Percentiles rank a stretch among this genome's conserved stretches.
These are phyloP conservation scores for Tupaia chinensis DNA, from an alignment of 2,113 vertebrate genomes.

Conservation along the genomic window DNA sequence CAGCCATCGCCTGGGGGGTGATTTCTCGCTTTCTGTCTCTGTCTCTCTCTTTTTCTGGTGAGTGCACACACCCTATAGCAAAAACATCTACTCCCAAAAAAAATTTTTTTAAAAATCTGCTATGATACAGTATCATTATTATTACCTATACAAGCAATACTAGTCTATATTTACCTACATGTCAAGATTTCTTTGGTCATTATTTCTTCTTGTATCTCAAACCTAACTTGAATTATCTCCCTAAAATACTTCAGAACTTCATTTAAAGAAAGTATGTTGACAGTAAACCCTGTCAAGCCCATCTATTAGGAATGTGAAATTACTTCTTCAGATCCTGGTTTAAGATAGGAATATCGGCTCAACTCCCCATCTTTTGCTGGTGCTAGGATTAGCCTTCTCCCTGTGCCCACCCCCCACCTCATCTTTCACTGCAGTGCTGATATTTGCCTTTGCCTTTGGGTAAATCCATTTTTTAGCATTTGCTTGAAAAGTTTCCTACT, in stretches of 20 bases:
- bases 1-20: too few relatives aligned
- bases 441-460: neutral
- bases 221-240: neutral
- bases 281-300: neutral
- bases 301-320: neutral
- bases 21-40: too few relatives aligned
- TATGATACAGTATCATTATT: neutral
- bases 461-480: neutral
- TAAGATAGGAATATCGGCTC: neutral
- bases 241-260: neutral
- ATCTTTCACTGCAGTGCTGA: neutral
- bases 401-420: rapidly evolving
- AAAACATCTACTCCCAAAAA: too few relatives aligned
- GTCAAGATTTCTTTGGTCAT: neutral
- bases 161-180: neutral
- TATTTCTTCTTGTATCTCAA: neutral
- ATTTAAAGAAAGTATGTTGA: neutral
- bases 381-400: neutral
- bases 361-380: neutral
- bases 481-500: neutral
- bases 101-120: too few relatives aligned
- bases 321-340: neutral
- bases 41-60: too few relatives aligned
- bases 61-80: too few relatives aligned
- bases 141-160: neutral